phyloP scores from a whole-genome alignment of 2,797 vertebrate species.

The Pelobates cultripes region DNA sequence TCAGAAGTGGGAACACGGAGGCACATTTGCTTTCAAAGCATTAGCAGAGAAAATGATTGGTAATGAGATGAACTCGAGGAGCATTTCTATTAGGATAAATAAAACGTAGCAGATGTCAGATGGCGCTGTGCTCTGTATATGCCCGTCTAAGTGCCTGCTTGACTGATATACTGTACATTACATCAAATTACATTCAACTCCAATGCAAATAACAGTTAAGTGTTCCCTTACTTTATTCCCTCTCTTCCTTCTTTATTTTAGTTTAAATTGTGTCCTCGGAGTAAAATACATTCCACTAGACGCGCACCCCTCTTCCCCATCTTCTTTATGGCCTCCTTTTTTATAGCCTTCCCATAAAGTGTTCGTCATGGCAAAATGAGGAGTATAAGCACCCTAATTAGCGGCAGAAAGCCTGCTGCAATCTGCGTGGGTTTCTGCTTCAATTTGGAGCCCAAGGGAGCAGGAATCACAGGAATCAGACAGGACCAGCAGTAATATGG shows the following conservation, averaged over 20 bases:
- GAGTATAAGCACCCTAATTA: constrained; percentile 51
- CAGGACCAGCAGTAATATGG: neutral
- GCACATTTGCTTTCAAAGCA: constrained; percentile 62
- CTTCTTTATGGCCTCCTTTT: constrained; percentile 47
- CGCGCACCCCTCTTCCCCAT: constrained; percentile 3
- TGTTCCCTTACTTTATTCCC: constrained; percentile 56
- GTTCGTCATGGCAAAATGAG: constrained; percentile 16
- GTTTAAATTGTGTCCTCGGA: constrained; percentile 53
- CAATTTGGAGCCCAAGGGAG: constrained; percentile 38
- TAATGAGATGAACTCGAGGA: constrained; percentile 66
- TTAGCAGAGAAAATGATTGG: constrained; percentile 64
- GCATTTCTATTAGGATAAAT: constrained; percentile 66
- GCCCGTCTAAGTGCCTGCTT: constrained; percentile 61
- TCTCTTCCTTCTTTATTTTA: constrained; percentile 42
- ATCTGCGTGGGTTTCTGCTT: constrained; percentile 33
- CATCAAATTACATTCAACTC: constrained; percentile 61
- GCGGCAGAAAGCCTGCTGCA: constrained; percentile 39
- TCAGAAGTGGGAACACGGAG: constrained; percentile 62
- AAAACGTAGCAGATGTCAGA: constrained; percentile 63
- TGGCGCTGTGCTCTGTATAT: constrained; percentile 40
- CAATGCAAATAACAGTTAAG: constrained; percentile 61
- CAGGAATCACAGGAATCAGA: neutral
- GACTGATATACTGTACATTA: constrained; percentile 63
- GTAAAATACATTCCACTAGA: constrained; percentile 39
- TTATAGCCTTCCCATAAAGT: constrained; percentile 51